A percentile compares a stretch with the other conserved stretches of the same genome.
These are phyloP conservation scores for Rhopalosiphum padi DNA, from an alignment of 1,140 invertebrate species.

Conservation along the genomic window DNA sequence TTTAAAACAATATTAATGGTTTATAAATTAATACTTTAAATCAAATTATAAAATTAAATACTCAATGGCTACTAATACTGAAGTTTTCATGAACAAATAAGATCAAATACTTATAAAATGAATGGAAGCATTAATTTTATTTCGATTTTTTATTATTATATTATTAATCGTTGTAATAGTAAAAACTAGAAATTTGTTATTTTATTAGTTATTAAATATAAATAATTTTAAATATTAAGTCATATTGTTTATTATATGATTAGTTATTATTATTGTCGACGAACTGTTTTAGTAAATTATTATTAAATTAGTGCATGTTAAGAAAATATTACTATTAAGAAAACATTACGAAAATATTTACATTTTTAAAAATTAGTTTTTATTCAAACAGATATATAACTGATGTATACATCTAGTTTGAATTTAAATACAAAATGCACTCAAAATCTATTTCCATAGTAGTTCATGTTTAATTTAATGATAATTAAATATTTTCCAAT, in stretches of 20 bases:
- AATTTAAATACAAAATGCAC: not conserved
- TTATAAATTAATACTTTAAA: not conserved
- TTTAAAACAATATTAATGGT: not conserved
- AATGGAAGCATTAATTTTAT: not conserved
- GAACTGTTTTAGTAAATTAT: too few species aligned
- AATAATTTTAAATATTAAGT: not conserved
- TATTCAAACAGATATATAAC: not conserved
- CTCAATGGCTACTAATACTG: not conserved
- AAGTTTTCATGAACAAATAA: not conserved
- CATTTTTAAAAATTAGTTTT: not conserved
- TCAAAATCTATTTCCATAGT: not conserved
- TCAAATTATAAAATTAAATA: not conserved
- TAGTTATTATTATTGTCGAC: too few species aligned
- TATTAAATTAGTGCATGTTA: too few species aligned
- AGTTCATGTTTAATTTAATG: not conserved
- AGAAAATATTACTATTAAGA: not conserved
- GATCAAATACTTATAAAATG: not conserved
- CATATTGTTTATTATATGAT: not conserved
- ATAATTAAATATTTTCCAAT: not conserved
- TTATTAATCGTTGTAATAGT: not conserved
- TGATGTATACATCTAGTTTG: not conserved
- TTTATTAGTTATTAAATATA: not conserved
- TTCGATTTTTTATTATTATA: not conserved
- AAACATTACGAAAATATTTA: not conserved
- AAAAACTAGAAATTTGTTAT: too few species aligned